Evolutionary conservation across 2,888 invertebrate species (phyloP), one percentile per base, ranked within the genome.

Genomic region (Lepidonotus clava): DNA sequence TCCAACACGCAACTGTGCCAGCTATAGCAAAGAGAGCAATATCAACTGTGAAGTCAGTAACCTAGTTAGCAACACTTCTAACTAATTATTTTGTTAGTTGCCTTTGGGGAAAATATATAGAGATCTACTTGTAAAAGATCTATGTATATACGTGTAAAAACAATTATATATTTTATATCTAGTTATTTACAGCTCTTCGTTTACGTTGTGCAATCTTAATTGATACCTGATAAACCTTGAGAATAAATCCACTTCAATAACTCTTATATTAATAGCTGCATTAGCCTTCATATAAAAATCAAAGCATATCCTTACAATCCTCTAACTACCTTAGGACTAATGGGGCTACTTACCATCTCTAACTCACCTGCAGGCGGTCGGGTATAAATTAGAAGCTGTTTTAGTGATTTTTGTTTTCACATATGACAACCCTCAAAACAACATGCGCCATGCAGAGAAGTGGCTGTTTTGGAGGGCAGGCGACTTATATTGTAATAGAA

Each of bases 321-420:
- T 51, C 21, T 51, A 51, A 51, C 21, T 51, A n/a, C n/a, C n/a
- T n/a, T n/a, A n/a, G n/a, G n/a, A n/a, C n/a, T n/a, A n/a, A n/a
- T n/a, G n/a, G 38, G 6, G 18, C 34, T 32, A 80, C 80, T 80
- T 80, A 80, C 80, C 80, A 51, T 46, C 0, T 80, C 41, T 80
- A 46, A 51, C 41, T 80, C 80, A 41, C 80, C 80, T 80, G 80
- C 21, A 80, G 5, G 80, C 80, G 46, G 51, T 28, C 24, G 46
- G 28, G 46, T 32, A 24, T 41, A 24, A 76, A 61, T 61, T 24
- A 61, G 14, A 61, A 61, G 21, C 61, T 32, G 28, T 11, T 28
- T n/a, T 61, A 28, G 28, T 24, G 24, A 61, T 11, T 24, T 61
- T 61, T 61, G 61, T n/a, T n/a, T 53, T n/a, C 11, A 53, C 11